Percentiles rank a stretch among this genome's conserved stretches.
Evolutionary conservation across 2,888 invertebrate species (phyloP).

Genomic region (Eupithecia dodoneata): DNA sequence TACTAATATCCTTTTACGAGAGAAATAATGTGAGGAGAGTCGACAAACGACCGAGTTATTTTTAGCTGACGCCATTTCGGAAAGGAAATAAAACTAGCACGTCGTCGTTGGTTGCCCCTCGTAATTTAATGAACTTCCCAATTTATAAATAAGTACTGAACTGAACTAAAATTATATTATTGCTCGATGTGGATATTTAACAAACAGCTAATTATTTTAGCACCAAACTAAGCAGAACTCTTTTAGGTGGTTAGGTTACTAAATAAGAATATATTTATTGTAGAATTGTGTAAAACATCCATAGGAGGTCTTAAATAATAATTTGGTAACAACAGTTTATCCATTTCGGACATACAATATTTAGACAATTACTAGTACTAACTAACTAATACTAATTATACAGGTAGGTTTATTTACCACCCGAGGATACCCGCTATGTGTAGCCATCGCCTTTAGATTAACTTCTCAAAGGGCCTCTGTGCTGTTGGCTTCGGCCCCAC

Average conservation of each 20-base stretch:
- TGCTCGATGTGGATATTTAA: neutral
- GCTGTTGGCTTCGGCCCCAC: too few species aligned
- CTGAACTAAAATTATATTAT: neutral
- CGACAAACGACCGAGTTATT: slow-evolving; percentile 73
- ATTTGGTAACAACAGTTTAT: too few species aligned
- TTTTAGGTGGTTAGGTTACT: neutral
- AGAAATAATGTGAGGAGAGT: slow-evolving; percentile 48
- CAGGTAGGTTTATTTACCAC: too few species aligned
- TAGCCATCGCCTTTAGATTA: too few species aligned
- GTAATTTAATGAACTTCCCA: slow-evolving; percentile 72
- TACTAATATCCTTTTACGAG: slow-evolving; percentile 20
- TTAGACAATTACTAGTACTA: too few species aligned
- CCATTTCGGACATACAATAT: too few species aligned
- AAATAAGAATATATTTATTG: neutral
- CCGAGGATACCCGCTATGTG: too few species aligned
- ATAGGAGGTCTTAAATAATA: too few species aligned
- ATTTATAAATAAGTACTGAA: slow-evolving; percentile 55
- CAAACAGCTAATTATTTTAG: neutral
- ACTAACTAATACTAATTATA: too few species aligned
- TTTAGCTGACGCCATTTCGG: slow-evolving; percentile 71
- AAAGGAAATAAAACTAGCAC: slow-evolving; percentile 68
- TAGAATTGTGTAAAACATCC: too few species aligned
- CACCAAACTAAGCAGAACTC: neutral
- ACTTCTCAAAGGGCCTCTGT: too few species aligned
- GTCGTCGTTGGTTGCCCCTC: slow-evolving; percentile 59